Evolutionary conservation across 2,888 invertebrate species (phyloP), one percentile per base, ranked within the genome.

Genomic region (Brachynemurus nebulosus): DNA sequence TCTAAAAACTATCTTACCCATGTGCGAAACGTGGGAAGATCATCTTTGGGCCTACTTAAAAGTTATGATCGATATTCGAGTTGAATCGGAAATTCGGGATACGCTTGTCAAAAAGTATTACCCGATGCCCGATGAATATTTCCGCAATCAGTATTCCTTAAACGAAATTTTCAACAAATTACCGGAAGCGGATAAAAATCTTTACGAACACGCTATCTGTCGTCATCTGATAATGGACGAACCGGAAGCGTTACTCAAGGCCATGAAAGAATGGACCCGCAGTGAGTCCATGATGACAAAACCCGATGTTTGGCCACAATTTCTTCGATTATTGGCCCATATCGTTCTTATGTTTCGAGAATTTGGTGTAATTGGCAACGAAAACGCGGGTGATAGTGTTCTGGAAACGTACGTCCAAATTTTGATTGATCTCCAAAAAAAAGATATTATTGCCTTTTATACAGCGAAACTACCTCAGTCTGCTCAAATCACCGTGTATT

Each of bases 21-120:
- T 82, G 9, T 82, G 88, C 48, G 68, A 70, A n/a, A 78, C 76
- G 19, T 96, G 93, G 93, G 80, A 86, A 56, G 95, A 96, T 62
- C 68, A 82, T 48, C 66, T 95, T 19, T 96, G 95, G 95, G 86
- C 89, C 1, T 81, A 89, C 60, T 68, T 89, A 50, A 78, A 78
- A 57, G 76, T 80, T 0, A 76, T 88, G 59, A 80, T 92, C 47
- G 92, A 93, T 59, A 76, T 82, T 11, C 72, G 81, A 50, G 89
- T 92, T 0, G 93, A 95, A 59, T 78, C 76, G 45, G 83, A 85
- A 63, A 67, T 86, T 20, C 65, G 82, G 25, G 71, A 74, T 18
- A 69, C 70, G 46, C 71, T 74, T 51, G 59, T 70, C 19, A 71
- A 67, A 52, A 61, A 62, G 4, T 78, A 76, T 52, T 59, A 66